Base-by-base conservation (phyloP, 1,140 invertebrate species). In the Musca domestica region DNA sequence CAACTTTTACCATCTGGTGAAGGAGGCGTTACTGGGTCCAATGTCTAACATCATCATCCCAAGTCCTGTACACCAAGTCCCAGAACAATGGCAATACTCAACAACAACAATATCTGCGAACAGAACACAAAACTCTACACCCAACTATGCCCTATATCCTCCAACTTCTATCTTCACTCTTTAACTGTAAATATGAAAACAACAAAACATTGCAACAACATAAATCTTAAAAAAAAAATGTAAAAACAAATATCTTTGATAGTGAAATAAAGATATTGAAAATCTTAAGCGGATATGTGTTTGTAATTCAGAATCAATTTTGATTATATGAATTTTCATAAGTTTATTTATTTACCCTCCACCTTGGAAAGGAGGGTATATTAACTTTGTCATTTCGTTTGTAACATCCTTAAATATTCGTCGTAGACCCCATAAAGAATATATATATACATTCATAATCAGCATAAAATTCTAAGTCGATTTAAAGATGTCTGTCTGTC, bases 31-130 rank as follows among this genome's bases (percentile, higher is more conserved):
- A 49, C 20, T 27, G 41, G 19, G 58, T 15, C 25, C 9, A 41
- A 34, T n/a, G 1, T 41, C 27, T 58, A 22, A 61, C 15, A 23
- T 47, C 41, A 17, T 64, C 22, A 22, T 19, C 34, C 34, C 64
- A 71, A 58, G 68, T 71, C 67, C 69, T 72, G 72, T 74, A 70
- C 70, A 72, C 34, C 68, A 75, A 77, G 75, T 75, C 75, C 75
- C 78, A 76, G 76, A 76, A 72, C 73, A 67, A 67, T 51, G 48
- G 48, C 64, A 65, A 65, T 74, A 69, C 72, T 72, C 73, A 77
- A 71, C 75, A 77, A 73, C 71, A 76, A 70, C 74, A 78, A 77
- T 71, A 73, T 10, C 19, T 77, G 76, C 74, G 78, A 76, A 76
- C 17, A 25, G 15, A 61, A 61, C 56, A 27, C 22, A 19, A 15